Evolutionary conservation across 2,113 vertebrate genomes (phyloP).

Genomic region (Protomyctophum bolini): DNA sequence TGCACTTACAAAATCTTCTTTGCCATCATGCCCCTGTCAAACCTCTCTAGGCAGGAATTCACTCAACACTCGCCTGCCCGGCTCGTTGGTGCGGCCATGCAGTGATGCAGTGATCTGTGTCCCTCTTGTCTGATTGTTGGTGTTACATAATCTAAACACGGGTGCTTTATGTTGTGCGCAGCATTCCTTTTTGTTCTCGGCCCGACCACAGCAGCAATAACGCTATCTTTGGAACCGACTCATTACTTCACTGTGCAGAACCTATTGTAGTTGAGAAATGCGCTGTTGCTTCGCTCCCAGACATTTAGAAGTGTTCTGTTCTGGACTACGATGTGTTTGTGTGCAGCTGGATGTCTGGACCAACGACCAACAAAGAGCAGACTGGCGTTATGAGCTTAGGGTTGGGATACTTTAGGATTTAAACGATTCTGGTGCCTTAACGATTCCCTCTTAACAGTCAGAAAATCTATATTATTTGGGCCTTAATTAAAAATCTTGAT

Average conservation of each 20-base stretch:
- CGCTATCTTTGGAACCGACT: slow-evolving; percentile 40
- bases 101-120: neutral
- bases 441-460: too few species aligned
- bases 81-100: too few species aligned
- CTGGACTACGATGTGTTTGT: slow-evolving; percentile 14
- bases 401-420: too few species aligned
- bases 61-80: neutral
- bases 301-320: slow-evolving; percentile 21
- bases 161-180: neutral
- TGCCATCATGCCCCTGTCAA: neutral
- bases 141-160: slow-evolving; percentile 16
- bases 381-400: neutral
- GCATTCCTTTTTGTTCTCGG: slow-evolving; percentile 14
- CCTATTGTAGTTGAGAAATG: slow-evolving; percentile 45
- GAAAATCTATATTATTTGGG: too few species aligned
- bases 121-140: neutral
- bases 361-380: neutral
- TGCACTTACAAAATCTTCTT: too few species aligned
- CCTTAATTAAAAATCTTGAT: too few species aligned
- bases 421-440: too few species aligned
- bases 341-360: neutral
- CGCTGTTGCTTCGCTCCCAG: slow-evolving; percentile 33
- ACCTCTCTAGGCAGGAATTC: neutral
- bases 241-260: slow-evolving; percentile 1
- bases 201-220: slow-evolving; percentile 13